Base-by-base conservation (phyloP, 2,113 vertebrate genomes). In the Pelusios castaneus region DNA sequence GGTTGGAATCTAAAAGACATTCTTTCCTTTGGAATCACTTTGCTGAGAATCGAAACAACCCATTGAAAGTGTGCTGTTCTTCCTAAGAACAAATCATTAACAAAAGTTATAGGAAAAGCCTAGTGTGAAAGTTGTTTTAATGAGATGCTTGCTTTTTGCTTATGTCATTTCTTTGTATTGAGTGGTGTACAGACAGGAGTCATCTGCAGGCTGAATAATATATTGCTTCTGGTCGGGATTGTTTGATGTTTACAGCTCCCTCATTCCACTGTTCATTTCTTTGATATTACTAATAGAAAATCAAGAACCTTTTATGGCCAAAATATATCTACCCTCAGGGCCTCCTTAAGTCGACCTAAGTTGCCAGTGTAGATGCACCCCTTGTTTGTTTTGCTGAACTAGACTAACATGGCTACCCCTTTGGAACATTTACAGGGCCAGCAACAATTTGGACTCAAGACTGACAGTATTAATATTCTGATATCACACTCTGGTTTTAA, bases 1-100 rank as follows among this genome's bases (percentile, higher is more conserved):
- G 11, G 34, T 38, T 34, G 58, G 82, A 76, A 8, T 10, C 49
- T 76, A 75, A 49, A 84, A 63, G 29, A 16, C 7, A 31, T 60
- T 5, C 31, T 78, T 1, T 0, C 60, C 79, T 25, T 5, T 84
- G 63, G 31, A 31, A 54, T 5, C 2, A 1, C 22, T 78, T 84
- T 6, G 9, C 21, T 79, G 79, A 73, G 52, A 70, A 58, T 54
- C 14, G 27, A 75, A 79, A 27, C 10, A 55, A 58, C 43, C 54
- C 77, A 41, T 60, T 80, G 55, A 34, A 76, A 31, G 43, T 0
- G 5, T 4, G 1, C 25, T 0, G 0, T 5, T 45, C 82, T 63
- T 75, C n/a, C 49, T 87, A 54, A 45, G 89, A 84, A 73, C 5
- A 67, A 29, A 56, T 0, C 0, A 21, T 86, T 31, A 78, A 8